Conservation (phyloP, 2,888 invertebrate species). For the Netelia melanura region DNA sequence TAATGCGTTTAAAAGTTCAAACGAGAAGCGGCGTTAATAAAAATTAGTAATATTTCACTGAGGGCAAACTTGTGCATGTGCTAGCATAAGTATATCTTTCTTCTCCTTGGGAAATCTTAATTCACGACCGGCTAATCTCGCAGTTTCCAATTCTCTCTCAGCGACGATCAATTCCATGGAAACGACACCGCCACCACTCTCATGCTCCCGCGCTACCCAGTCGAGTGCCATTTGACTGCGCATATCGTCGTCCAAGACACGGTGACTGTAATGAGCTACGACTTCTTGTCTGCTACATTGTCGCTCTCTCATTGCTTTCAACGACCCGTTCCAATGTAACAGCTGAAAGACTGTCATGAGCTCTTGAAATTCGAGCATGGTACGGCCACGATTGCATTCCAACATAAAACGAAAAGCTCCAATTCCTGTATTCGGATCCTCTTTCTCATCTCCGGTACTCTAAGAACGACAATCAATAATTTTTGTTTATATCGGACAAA, state of each 20-base stretch:
- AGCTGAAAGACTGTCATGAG: conserved; percentile 99
- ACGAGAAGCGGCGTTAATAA: not conserved
- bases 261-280: conserved; percentile 96
- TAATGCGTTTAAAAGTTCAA: too few relatives aligned
- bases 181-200: conserved; percentile 89
- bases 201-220: conserved; percentile 95
- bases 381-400: conserved; percentile 89
- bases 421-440: conserved; percentile 91
- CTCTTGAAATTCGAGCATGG: conserved; percentile 98
- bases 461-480: conserved; percentile 76
- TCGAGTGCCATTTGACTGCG: conserved; percentile 98
- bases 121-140: conserved; percentile 95
- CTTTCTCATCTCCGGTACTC: conserved; percentile 86
- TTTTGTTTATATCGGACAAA: not conserved
- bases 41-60: conserved; percentile 74
- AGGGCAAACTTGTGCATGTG: conserved; percentile 91
- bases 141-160: conserved; percentile 94
- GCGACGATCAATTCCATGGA: conserved; percentile 93
- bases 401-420: conserved; percentile 89
- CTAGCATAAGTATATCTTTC: conserved; percentile 96
- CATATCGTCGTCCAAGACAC: conserved; percentile 97
- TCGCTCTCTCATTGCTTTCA: conserved; percentile 97
- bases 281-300: conserved; percentile 97
- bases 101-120: conserved; percentile 98
- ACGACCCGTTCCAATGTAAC: conserved; percentile 98